Conservation (phyloP, 2,113 vertebrate species). For the Tupaia tana region DNA sequence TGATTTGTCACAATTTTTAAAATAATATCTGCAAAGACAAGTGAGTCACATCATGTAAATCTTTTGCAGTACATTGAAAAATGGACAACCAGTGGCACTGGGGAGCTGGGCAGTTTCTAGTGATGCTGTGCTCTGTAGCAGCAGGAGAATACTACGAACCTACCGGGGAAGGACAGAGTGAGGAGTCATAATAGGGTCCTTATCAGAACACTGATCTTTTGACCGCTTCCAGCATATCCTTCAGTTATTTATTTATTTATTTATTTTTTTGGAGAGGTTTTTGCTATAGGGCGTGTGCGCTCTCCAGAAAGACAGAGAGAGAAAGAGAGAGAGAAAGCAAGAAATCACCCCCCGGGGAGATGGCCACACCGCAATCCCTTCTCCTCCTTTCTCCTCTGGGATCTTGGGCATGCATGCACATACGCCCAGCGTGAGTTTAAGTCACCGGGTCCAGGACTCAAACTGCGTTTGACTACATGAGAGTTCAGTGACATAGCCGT, state of each 20-base stretch:
- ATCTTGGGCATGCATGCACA: no score
- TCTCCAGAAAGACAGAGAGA: no score
- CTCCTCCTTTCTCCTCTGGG: no score
- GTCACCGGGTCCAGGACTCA: no score
- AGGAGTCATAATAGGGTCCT: not conserved
- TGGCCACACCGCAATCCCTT: no score
- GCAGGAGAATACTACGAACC: not conserved
- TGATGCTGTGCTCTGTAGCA: not conserved
- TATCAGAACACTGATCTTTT: slow-evolving; percentile 27
- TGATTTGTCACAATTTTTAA: slow-evolving; percentile 68
- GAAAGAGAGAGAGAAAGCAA: no score
- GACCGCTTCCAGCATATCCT: not conserved
- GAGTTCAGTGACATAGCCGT: no score
- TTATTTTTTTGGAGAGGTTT: no score
- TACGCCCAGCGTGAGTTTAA: no score
- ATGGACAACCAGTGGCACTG: not conserved
- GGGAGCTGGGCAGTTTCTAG: slow-evolving; percentile 31
- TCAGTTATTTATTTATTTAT: not conserved
- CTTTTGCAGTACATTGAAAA: slow-evolving; percentile 22
- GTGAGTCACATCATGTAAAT: slow-evolving; percentile 45
- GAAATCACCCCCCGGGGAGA: no score
- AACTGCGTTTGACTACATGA: no score
- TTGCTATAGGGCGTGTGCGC: no score
- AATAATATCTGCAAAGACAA: slow-evolving; percentile 55
- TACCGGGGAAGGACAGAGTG: not conserved